Percentiles rank a stretch among this genome's conserved stretches.
These are phyloP conservation scores for Dendrophyllia cribrosa DNA, from an alignment of 64 coral and sea anemone species.

Conservation along the genomic window DNA sequence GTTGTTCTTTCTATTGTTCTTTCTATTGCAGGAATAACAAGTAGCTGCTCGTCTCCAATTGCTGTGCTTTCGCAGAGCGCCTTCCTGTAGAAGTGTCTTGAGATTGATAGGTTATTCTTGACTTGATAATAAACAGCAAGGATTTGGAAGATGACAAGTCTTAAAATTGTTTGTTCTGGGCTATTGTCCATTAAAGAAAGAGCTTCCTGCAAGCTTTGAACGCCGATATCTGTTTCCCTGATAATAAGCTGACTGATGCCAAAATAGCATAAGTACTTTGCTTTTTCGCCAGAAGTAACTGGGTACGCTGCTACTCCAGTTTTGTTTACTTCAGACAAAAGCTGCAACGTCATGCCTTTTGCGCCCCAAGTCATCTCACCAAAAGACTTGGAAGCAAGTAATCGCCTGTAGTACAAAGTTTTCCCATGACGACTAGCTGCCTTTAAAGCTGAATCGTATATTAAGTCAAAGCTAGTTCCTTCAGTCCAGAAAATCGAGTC, in stretches of 20 bases:
- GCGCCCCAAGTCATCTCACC: background rate
- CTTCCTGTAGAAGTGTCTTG: background rate
- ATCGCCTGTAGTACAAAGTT: background rate
- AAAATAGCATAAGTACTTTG: conserved; percentile 18
- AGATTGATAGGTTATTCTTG: too few species aligned
- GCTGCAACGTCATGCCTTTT: background rate
- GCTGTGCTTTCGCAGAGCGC: background rate
- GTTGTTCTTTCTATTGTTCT: background rate
- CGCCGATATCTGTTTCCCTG: background rate
- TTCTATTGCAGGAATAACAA: background rate
- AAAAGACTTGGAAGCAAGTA: conserved; percentile 6
- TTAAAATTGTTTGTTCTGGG: background rate
- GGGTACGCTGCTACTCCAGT: background rate
- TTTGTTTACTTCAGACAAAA: background rate
- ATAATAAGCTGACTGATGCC: background rate
- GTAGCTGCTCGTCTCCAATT: background rate
- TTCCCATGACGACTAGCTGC: background rate
- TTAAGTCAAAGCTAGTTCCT: background rate
- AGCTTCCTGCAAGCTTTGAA: background rate
- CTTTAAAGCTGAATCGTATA: background rate
- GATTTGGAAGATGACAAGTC: background rate
- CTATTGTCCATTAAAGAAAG: background rate
- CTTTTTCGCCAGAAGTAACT: background rate
- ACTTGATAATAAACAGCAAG: background rate
- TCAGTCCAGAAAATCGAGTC: background rate